phyloP scores from a whole-genome alignment of 2,113 vertebrate species.

The Dryoscopus gambensis region DNA sequence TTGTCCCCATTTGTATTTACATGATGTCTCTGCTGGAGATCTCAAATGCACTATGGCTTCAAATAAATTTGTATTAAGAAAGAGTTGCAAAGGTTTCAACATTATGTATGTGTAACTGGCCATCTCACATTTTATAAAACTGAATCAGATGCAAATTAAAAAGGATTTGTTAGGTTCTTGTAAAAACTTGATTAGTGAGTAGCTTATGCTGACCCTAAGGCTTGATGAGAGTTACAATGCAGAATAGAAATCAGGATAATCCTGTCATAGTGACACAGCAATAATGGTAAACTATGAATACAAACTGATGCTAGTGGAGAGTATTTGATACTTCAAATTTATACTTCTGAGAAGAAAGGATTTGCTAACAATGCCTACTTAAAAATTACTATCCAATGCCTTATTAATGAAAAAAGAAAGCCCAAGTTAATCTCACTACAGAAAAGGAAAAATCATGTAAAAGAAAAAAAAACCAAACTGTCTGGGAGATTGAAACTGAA shows the following conservation, averaged over 20 bases:
- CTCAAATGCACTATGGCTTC: background rate
- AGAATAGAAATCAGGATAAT: slow-evolving; percentile 11
- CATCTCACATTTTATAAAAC: background rate
- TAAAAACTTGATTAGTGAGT: background rate
- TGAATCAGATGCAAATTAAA: background rate
- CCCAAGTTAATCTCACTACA: background rate
- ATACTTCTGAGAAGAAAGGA: background rate
- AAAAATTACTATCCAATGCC: background rate
- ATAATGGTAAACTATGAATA: background rate
- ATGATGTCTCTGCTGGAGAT: background rate
- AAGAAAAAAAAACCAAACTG: background rate
- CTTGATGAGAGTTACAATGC: background rate
- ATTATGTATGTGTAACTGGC: background rate
- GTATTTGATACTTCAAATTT: background rate
- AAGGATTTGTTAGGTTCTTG: background rate
- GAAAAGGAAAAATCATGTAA: background rate
- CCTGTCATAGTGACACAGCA: background rate
- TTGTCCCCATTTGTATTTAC: background rate
- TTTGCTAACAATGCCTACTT: background rate
- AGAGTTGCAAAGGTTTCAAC: background rate
- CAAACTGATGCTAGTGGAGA: background rate
- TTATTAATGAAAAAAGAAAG: background rate
- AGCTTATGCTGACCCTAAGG: background rate
- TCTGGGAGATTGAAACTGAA: background rate
- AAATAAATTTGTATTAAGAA: background rate